Evolutionary conservation across 2,113 vertebrate genomes (phyloP).

Genomic region (Pan troglodytes): NHGRI_mPanTro3-v2.1_pri NC_072407.2:106177001-106177500

Average conservation of each 20-base stretch:
- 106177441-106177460: neutral
- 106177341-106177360: neutral
- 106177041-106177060: neutral
- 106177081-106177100: neutral
- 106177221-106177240: neutral
- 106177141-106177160: neutral
- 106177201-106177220: neutral
- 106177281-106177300: neutral
- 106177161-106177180: neutral
- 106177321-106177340: neutral
- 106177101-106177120: constrained; percentile 15
- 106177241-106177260: neutral
- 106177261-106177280: neutral
- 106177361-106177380: neutral
- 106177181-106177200: neutral
- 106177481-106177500: neutral
- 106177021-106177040: neutral
- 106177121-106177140: neutral
- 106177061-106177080: neutral
- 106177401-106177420: constrained; percentile 7
- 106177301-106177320: neutral
- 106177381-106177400: neutral
- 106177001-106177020: neutral
- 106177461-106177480: neutral
- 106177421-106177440: neutral